Base-by-base conservation (phyloP, 1,140 invertebrate genomes). In the Plutomurus gul region DNA sequence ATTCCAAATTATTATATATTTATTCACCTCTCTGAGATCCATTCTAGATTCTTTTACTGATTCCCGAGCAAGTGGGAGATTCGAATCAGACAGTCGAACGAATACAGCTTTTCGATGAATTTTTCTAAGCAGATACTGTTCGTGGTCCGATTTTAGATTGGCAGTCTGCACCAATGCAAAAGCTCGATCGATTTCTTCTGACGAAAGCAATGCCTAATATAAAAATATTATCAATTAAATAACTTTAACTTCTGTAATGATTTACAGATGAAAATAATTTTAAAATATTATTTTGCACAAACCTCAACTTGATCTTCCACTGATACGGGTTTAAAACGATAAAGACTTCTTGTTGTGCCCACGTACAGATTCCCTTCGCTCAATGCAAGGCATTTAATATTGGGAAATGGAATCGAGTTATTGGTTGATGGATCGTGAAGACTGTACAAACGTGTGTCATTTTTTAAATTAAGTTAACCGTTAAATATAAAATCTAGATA, bases 261-360 rank as follows among this genome's bases (percentile, higher is more conserved):
- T 1, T 71, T 16, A 43, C 8, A 27, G 51, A 70, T 22, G 18
- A 72, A 7, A 22, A 46, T 47, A 5, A 6, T 72, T 22, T 76
- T 13, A n/a, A 22, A 27, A 60, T 18, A 20, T 39, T 37, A 73
- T 43, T 60, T n/a, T 20, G 22, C 22, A 39, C 13, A 36, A 56
- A 84, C 82, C 33, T 84, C 80, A 72, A 84, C 78, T 78, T 84
- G 82, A 16, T 84, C 76, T 16, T 81, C 71, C 10, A 84, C 74
- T 20, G 82, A 82, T 1, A 84, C 65, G 1, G 80, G 76, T 18
- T 72, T 77, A 33, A 84, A 78, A 20, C 76, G 72, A 70, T 81
- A 84, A 0, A 84, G 46, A 56, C 75, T 80, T 74, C 72, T 37
- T 6, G 75, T 47, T n/a, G 78, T 82, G 11, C 78, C 79, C 7